Base-by-base conservation (phyloP, 2,888 invertebrate genomes). In the Mactromeris polynyma region DNA sequence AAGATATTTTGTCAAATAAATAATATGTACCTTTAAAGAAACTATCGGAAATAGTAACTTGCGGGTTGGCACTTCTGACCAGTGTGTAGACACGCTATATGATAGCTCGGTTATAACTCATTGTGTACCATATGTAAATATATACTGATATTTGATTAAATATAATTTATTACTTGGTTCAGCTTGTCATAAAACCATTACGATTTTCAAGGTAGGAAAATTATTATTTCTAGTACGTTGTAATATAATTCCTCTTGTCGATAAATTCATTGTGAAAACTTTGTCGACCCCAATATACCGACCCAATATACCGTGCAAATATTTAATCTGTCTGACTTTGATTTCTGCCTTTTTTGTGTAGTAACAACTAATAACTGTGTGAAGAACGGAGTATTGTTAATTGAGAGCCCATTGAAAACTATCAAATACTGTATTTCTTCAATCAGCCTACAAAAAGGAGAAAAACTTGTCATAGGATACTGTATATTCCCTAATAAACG, bases 161-260 rank as follows among this genome's bases (percentile, higher is more conserved):
- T 64, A 64, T 64, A 64, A 64, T 64, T 64, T 64, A 64, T 64
- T 64, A 64, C 26, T 64, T 26, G 9, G 26, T 64, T 64, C 58
- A 26, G 58, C 11, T 26, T 64, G 58, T n/a, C n/a, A 64, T 64
- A 64, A 64, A 64, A 64, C 58, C 26, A 64, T 26, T 64, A n/a
- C 26, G 9, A 64, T 26, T 64, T 26, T 64, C 58, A 64, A 64
- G 26, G n/a, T 64, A 26, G 58, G 58, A 26, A 64, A 64, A 64
- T 26, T 64, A 64, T 64, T 64, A 64, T 64, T 64, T 26, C 58
- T 64, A 7, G 26, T 46, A 46, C 46, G 17, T 46, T 46, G 46
- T 26, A 26, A 64, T 64, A 64, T 26, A 64, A 64, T 26, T 64
- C 26, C n/a, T 64, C 58, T n/a, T 64, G n/a, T 64, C 58, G 11